phyloP scores from a whole-genome alignment of 2,113 vertebrate species.

The Mus musculus region GRCm39 chr12:85817501-85818000 shows the following conservation, averaged over 20 bases:
- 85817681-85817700: not conserved
- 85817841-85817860: not conserved
- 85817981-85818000: not conserved
- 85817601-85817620: not conserved
- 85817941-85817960: not conserved
- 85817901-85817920: not conserved
- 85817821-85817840: not conserved
- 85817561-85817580: not conserved
- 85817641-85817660: not conserved
- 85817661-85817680: not conserved
- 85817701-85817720: not conserved
- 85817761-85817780: not conserved
- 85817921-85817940: no score
- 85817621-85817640: not conserved
- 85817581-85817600: slow-evolving; percentile 40
- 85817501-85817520: slow-evolving; percentile 51
- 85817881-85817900: no score
- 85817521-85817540: not conserved
- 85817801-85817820: not conserved
- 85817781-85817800: not conserved
- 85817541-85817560: not conserved
- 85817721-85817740: not conserved
- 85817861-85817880: not conserved
- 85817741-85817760: not conserved
- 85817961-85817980: not conserved